phyloP scores from a whole-genome alignment of 1,140 invertebrate species.

The Chymomyza costata region DNA sequence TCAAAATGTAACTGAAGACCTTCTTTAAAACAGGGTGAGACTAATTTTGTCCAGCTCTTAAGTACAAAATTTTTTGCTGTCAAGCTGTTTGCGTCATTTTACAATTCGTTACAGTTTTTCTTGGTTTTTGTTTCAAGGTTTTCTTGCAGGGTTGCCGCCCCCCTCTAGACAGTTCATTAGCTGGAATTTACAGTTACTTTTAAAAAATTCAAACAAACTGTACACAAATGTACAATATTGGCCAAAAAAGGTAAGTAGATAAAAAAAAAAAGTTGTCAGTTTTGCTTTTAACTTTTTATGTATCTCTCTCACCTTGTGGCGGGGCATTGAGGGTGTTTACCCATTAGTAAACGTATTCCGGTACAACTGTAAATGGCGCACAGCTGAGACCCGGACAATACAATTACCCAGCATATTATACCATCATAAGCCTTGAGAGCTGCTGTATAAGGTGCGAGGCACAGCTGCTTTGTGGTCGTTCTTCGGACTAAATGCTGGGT shows the following conservation, averaged over 20 bases:
- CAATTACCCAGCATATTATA: constrained; percentile 65
- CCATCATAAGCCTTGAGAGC: constrained; percentile 40
- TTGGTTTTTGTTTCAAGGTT: constrained; percentile 13
- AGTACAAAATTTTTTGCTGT: background rate
- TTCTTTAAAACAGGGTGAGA: constrained; percentile 40
- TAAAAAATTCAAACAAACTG: constrained; percentile 43
- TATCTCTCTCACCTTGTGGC: too few relatives aligned
- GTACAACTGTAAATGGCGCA: too few relatives aligned
- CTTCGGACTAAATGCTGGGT: constrained; percentile 13
- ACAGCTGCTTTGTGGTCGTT: constrained; percentile 48
- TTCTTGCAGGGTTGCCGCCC: constrained; percentile 9
- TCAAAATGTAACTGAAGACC: constrained; percentile 70
- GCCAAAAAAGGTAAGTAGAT: background rate
- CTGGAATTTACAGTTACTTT: constrained; percentile 50
- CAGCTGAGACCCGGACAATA: constrained; percentile 19
- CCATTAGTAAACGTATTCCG: too few relatives aligned
- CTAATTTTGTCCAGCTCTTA: constrained; percentile 43
- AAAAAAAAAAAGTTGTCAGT: constrained; percentile 54
- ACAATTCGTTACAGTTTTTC: constrained; percentile 55
- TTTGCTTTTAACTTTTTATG: constrained; percentile 43
- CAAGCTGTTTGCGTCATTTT: constrained; percentile 40
- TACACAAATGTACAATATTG: constrained; percentile 34
- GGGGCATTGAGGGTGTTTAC: constrained; percentile 28
- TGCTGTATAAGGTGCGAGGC: too few relatives aligned
- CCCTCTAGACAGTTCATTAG: constrained; percentile 56